These are phyloP conservation scores for Drosophila burlai DNA, from an alignment of 1,140 invertebrate genomes.

Conservation along the genomic window DNA sequence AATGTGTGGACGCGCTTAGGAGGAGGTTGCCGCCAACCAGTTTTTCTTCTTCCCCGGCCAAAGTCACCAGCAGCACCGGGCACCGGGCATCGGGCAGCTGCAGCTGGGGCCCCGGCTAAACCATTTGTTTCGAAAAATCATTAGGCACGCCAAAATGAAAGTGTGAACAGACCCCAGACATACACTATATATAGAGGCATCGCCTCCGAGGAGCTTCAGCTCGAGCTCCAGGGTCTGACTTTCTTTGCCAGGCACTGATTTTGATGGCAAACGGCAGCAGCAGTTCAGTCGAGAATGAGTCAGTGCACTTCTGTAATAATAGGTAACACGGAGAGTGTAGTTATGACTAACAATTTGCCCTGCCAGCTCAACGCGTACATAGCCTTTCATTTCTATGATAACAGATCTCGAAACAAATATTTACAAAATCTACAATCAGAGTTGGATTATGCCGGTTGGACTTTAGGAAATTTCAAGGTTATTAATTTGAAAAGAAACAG, in stretches of 20 bases:
- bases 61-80: constrained; percentile 17
- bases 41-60: constrained; percentile 40
- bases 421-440: constrained; percentile 26
- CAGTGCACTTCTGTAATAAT: constrained; percentile 70
- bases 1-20: constrained; percentile 50
- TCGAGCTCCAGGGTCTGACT: constrained; percentile 27
- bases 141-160: constrained; percentile 72
- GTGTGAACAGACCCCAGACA: constrained; percentile 57
- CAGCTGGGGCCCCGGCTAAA: constrained; percentile 21
- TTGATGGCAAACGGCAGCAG: constrained; percentile 17
- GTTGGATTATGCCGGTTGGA: background rate
- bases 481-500: background rate
- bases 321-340: constrained; percentile 27
- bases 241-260: constrained; percentile 56
- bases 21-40: constrained; percentile 38
- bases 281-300: constrained; percentile 52
- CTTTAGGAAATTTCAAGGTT: background rate
- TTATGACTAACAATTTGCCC: constrained; percentile 58
- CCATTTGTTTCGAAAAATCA: constrained; percentile 48
- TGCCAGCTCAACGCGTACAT: constrained; percentile 5
- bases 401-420: constrained; percentile 30
- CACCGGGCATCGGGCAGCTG: constrained; percentile 8
- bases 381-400: constrained; percentile 36
- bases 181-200: constrained; percentile 10
- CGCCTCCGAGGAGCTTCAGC: constrained; percentile 16